phyloP scores from a whole-genome alignment of 2,113 vertebrate genomes.

The Penelope pileata region DNA sequence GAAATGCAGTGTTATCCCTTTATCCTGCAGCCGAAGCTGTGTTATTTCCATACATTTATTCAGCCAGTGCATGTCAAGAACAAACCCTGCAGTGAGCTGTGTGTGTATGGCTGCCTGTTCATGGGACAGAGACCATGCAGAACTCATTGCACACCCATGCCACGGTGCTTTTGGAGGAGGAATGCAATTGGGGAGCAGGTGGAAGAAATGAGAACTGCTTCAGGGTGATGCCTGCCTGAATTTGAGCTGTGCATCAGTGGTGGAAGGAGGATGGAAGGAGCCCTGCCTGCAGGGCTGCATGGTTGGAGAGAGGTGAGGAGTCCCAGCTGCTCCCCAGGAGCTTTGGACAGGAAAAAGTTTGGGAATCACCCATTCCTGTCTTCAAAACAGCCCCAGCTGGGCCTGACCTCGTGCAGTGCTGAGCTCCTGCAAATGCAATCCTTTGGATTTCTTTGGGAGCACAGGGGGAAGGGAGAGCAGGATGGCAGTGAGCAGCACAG shows the following conservation, averaged over 20 bases:
- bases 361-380: background rate
- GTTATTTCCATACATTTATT: background rate
- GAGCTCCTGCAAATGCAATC: background rate
- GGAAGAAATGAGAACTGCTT: too few species aligned
- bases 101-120: too few species aligned
- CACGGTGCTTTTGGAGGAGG: background rate
- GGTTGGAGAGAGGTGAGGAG: background rate
- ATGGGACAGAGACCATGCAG: background rate
- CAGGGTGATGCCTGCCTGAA: too few species aligned
- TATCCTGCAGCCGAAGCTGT: background rate
- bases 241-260: too few species aligned
- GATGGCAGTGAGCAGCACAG: accelerated
- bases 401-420: background rate
- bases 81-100: background rate
- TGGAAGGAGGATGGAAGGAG: too few species aligned
- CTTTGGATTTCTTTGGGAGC: background rate
- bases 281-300: background rate
- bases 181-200: background rate
- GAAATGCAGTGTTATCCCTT: background rate
- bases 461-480: background rate
- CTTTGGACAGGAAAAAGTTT: background rate
- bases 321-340: background rate
- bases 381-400: background rate
- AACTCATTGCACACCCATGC: background rate
- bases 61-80: background rate